Percentiles rank a stretch among this genome's conserved stretches.
phyloP scores from a whole-genome alignment of 2,113 vertebrate genomes.

The Triplophysa tibetana region DNA sequence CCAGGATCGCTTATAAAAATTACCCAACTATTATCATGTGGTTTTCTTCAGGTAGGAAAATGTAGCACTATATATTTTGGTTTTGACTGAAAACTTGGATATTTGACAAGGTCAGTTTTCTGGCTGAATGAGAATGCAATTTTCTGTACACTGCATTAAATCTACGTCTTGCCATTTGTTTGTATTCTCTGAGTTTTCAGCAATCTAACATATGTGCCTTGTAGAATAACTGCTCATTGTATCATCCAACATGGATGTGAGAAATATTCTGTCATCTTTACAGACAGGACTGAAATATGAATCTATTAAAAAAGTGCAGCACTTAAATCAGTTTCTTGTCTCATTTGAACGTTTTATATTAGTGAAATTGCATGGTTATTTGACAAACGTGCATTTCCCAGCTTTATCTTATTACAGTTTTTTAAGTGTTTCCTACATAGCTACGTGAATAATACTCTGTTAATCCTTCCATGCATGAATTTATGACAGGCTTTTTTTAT shows the following conservation, averaged over 20 bases:
- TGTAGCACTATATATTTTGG: slow-evolving; percentile 27
- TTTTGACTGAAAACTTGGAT: slow-evolving; percentile 47
- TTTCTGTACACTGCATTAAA: slow-evolving; percentile 57
- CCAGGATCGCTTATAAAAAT: slow-evolving; percentile 30
- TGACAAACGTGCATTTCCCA: background rate
- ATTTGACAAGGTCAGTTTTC: slow-evolving; percentile 67
- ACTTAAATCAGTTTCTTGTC: slow-evolving; percentile 3
- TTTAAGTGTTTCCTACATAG: too few relatives aligned
- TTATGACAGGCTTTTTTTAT: too few relatives aligned
- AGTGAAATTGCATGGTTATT: background rate
- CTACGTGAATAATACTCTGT: too few relatives aligned
- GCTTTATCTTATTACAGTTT: background rate
- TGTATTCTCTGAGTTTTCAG: slow-evolving; percentile 30
- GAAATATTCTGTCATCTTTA: slow-evolving; percentile 54
- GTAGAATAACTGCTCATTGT: slow-evolving; percentile 55
- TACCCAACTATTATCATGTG: slow-evolving; percentile 34
- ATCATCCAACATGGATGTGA: slow-evolving; percentile 52
- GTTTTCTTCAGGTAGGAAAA: slow-evolving; percentile 40
- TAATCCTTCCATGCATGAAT: too few relatives aligned
- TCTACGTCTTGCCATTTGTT: slow-evolving; percentile 30
- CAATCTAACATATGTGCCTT: slow-evolving; percentile 65
- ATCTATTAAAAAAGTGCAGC: slow-evolving; percentile 51
- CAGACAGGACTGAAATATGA: slow-evolving; percentile 46
- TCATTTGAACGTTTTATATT: background rate
- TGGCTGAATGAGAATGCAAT: slow-evolving; percentile 64